Conservation (phyloP, 2,113 vertebrate genomes). For the Odocoileus hemionus region DNA sequence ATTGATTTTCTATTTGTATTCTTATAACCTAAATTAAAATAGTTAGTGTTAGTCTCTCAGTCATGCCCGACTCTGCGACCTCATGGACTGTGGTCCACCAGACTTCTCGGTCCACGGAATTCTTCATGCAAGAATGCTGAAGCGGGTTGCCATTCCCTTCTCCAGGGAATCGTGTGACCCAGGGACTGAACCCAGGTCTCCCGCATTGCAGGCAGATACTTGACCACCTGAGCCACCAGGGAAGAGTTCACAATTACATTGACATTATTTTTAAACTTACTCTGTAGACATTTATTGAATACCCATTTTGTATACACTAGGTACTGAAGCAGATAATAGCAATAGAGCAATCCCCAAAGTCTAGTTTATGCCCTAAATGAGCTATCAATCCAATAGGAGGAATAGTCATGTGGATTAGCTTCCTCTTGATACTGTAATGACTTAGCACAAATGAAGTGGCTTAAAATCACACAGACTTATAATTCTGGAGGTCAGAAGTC, state of each 20-base stretch:
- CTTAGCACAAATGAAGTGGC: background rate
- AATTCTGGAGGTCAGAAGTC: background rate
- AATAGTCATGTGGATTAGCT: background rate
- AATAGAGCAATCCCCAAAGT: background rate
- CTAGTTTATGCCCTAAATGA: background rate
- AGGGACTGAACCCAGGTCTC: background rate
- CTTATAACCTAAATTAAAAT: background rate
- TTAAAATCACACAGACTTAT: background rate
- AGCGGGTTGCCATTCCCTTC: background rate
- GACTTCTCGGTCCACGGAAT: background rate
- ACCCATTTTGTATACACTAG: background rate
- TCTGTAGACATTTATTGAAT: background rate
- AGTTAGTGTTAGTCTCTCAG: background rate
- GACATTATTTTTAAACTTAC: background rate
- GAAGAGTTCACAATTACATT: background rate
- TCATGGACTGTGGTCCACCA: background rate
- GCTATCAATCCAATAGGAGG: background rate
- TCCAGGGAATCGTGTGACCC: background rate
- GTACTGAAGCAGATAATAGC: background rate
- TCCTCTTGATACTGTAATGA: background rate
- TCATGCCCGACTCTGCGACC: fast-evolving
- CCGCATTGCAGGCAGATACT: background rate
- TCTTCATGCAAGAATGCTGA: background rate
- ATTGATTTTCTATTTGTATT: background rate
- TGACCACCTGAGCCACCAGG: background rate